A percentile compares a stretch with the other conserved stretches of the same genome.
Conservation (phyloP, 2,797 vertebrate species). For the Pipistrellus kuhlii region DNA sequence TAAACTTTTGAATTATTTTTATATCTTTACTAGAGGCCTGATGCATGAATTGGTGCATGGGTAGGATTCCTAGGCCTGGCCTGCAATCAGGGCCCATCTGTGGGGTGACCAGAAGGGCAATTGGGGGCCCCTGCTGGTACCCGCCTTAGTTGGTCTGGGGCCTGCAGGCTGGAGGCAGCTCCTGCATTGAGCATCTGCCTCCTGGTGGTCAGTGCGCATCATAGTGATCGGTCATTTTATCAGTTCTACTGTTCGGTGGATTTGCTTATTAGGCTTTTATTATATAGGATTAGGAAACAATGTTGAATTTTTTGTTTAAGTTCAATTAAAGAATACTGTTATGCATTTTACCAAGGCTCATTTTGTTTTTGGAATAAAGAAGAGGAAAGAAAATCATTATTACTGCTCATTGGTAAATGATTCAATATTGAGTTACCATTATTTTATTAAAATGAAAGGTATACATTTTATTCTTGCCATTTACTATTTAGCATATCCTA, state of each 20-base stretch:
- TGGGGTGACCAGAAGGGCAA: too few species aligned
- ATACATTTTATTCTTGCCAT: conserved; percentile 3
- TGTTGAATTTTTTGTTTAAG: conserved; percentile 40
- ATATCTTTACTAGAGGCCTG: neutral
- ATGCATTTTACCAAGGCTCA: conserved; percentile 40
- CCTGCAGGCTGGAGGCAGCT: too few species aligned
- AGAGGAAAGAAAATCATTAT: conserved; percentile 1
- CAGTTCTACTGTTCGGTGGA: accelerated
- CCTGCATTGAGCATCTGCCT: too few species aligned
- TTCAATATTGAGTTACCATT: conserved; percentile 29
- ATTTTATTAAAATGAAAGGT: conserved; percentile 53
- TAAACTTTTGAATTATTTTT: conserved; percentile 63
- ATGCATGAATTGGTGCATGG: too few species aligned
- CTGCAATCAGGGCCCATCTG: too few species aligned
- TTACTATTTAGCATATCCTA: conserved; percentile 27
- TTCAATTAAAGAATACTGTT: conserved; percentile 37
- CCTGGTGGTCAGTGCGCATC: too few species aligned
- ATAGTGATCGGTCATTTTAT: too few species aligned
- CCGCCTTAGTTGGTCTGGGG: too few species aligned
- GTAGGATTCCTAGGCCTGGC: too few species aligned
- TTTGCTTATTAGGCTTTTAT: too few species aligned
- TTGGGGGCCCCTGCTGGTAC: too few species aligned
- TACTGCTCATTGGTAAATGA: conserved; percentile 27
- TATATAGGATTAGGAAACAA: neutral
- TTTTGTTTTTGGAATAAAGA: conserved; percentile 47